phyloP scores from a whole-genome alignment of 2,888 invertebrate genomes.

The Matsumyia berberina region DNA sequence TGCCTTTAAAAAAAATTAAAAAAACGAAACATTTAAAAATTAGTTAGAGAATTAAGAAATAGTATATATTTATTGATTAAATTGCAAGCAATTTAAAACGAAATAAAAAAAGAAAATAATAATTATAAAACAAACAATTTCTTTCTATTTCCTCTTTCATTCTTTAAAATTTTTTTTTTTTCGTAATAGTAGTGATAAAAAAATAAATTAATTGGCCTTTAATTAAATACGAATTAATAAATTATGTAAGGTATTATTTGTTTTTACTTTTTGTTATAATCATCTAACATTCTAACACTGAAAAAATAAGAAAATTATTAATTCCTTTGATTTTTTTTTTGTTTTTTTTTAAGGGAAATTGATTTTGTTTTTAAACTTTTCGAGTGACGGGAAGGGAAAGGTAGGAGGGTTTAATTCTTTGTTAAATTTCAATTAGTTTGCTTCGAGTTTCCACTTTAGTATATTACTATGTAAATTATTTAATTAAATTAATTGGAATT shows the following conservation, averaged over 20 bases:
- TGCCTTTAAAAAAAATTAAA: slow-evolving; percentile 3
- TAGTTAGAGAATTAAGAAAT: slow-evolving; percentile 4
- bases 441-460: slow-evolving; percentile 29
- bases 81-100: slow-evolving; percentile 48
- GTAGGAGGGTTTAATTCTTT: slow-evolving; percentile 36
- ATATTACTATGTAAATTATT: slow-evolving; percentile 35
- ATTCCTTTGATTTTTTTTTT: slow-evolving; percentile 16
- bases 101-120: slow-evolving; percentile 20
- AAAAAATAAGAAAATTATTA: slow-evolving; percentile 7
- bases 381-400: background rate
- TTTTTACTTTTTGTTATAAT: slow-evolving; percentile 3
- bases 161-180: slow-evolving; percentile 1
- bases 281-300: background rate
- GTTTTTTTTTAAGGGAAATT: too few species aligned
- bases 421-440: slow-evolving; percentile 21
- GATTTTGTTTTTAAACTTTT: too few species aligned
- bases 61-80: slow-evolving; percentile 8
- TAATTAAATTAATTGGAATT: slow-evolving; percentile 37
- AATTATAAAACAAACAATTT: slow-evolving; percentile 3
- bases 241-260: slow-evolving; percentile 15
- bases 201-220: slow-evolving; percentile 42
- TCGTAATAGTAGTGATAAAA: slow-evolving; percentile 16
- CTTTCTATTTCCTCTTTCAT: slow-evolving; percentile 11
- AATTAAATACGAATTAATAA: slow-evolving; percentile 13
- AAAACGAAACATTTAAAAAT: slow-evolving; percentile 15